Percentiles rank a stretch among this genome's conserved stretches.
Evolutionary conservation across 2,888 invertebrate species (phyloP).

Genomic region (Asteroscopus sphinx): DNA sequence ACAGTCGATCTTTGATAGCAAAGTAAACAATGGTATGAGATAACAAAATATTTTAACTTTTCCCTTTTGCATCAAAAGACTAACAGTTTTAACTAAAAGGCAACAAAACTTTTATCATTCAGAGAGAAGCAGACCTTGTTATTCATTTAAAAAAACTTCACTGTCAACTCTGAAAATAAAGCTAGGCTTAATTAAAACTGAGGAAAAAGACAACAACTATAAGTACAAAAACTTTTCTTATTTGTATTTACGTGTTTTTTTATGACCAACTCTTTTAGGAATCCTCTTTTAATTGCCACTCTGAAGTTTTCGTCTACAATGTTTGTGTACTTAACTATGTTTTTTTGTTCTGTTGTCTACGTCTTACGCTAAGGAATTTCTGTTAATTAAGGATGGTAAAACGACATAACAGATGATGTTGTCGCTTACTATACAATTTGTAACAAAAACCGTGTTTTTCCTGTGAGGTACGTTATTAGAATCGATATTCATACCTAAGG

Average conservation of each 20-base stretch:
- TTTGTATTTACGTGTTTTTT: conserved; percentile 49
- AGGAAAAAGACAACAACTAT: conserved; percentile 50
- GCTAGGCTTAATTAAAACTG: conserved; percentile 55
- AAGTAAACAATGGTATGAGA: too few species aligned
- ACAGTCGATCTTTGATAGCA: too few species aligned
- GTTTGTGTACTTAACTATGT: neutral
- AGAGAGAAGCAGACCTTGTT: conserved; percentile 27
- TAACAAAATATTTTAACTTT: neutral
- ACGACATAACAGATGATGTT: too few species aligned
- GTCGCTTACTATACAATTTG: too few species aligned
- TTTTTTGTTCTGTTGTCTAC: too few species aligned
- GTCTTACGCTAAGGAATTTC: too few species aligned
- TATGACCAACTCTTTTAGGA: conserved; percentile 43
- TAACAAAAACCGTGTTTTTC: too few species aligned
- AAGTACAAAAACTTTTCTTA: conserved; percentile 59
- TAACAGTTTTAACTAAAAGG: conserved; percentile 8
- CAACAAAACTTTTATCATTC: conserved; percentile 28
- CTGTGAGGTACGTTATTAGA: too few species aligned
- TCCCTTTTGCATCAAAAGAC: conserved; percentile 7
- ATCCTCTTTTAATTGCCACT: conserved; percentile 49
- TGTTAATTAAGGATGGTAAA: too few species aligned
- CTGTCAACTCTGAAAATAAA: conserved; percentile 42
- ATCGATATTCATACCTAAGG: too few species aligned
- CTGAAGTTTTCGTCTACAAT: conserved; percentile 31
- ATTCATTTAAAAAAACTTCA: conserved; percentile 37